phyloP scores from a whole-genome alignment of 2,888 invertebrate species.

The Capitulum mitella region DNA sequence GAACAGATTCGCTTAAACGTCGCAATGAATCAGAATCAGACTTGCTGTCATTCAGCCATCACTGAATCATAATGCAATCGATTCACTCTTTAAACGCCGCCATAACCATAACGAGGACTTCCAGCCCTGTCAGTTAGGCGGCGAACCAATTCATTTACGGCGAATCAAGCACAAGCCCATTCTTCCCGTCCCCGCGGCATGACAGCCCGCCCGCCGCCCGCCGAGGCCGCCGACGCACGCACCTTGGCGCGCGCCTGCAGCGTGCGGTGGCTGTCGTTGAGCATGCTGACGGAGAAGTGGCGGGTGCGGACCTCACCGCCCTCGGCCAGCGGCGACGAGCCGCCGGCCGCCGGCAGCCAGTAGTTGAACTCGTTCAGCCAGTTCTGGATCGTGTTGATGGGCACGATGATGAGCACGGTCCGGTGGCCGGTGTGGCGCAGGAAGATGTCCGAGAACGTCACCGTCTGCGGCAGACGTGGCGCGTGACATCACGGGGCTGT shows the following conservation, averaged over 20 bases:
- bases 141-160: too few species aligned
- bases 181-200: too few species aligned
- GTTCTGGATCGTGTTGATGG: slow-evolving; percentile 96
- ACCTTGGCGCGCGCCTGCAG: slow-evolving; percentile 79
- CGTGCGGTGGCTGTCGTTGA: slow-evolving; percentile 92
- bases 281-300: slow-evolving; percentile 76
- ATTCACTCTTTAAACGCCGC: too few species aligned
- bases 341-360: slow-evolving; percentile 74
- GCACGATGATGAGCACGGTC: slow-evolving; percentile 91
- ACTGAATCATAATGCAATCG: too few species aligned
- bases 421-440: slow-evolving; percentile 79
- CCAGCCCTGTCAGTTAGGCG: too few species aligned
- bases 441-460: slow-evolving; percentile 94
- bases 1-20: too few species aligned
- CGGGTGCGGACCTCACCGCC: slow-evolving; percentile 65
- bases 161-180: too few species aligned
- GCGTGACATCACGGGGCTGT: too few species aligned
- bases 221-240: slow-evolving; percentile 35
- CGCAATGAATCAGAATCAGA: too few species aligned
- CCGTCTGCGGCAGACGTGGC: slow-evolving; percentile 62
- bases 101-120: too few species aligned
- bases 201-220: not conserved
- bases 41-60: too few species aligned
- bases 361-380: slow-evolving; percentile 96
- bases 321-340: slow-evolving; percentile 35